Base-by-base conservation (phyloP, 1,140 invertebrate genomes). In the Drosophila equinoxialis region DNA sequence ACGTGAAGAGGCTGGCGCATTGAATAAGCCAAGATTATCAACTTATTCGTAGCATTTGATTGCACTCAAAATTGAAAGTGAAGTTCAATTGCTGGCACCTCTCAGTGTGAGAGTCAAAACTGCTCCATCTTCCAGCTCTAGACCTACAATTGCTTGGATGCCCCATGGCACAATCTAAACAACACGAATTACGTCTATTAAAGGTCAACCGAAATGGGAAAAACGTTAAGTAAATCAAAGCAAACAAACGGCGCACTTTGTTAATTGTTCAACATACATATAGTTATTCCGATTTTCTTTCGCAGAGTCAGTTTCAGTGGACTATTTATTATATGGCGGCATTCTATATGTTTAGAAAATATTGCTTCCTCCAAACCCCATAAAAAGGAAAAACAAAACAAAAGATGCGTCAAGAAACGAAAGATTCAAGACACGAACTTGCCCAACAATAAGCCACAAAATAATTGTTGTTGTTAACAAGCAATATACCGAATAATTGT, bases 11-110 rank as follows among this genome's bases (percentile, higher is more conserved):
- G 57, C 80, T 74, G 80, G 74, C 73, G 57, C 80, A 78, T 69
- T 89, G 84, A 89, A 87, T 90, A 87, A 89, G 71, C 81, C 72
- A 70, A 84, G 84, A 87, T 87, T 89, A 87, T 87, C 84, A 87
- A 30, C 84, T 84, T 86, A 42, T 87, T 80, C 77, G 65, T 68
- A 87, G 68, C 83, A 60, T 80, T 63, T 86, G 77, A 89, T 87
- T 86, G 82, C 82, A 87, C 84, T 86, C 68, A 65, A 48, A 76
- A 76, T 42, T 57, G 45, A 67, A 77, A 79, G 64, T 80, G 77
- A 74, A 83, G 83, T 89, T 87, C 80, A 87, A 87, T 81, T 87
- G 77, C 60, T 55, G 45, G 37, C 74, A 74, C 66, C 64, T 65
- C 55, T 33, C 7, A 20, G 14, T 48, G 45, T 48, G 48, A 57